A percentile compares a stretch with the other conserved stretches of the same genome.
These are phyloP conservation scores for Andrena cerasifolii DNA, from an alignment of 1,140 invertebrate species.

Conservation along the genomic window DNA sequence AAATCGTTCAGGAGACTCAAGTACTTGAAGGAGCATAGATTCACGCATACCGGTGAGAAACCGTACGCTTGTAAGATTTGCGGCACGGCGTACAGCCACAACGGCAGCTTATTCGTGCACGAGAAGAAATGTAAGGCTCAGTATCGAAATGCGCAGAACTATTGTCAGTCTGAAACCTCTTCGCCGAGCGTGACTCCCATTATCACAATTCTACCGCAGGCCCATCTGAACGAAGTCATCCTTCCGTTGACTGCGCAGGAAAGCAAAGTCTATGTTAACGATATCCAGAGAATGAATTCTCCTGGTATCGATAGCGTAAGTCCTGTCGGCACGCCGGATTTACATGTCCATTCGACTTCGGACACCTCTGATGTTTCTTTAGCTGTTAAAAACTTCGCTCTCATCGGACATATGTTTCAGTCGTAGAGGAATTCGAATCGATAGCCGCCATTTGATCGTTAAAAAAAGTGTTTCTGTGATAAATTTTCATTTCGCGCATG, in stretches of 20 bases:
- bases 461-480: slow-evolving; percentile 54
- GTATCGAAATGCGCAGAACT: slow-evolving; percentile 63
- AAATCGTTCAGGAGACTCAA: slow-evolving; percentile 83
- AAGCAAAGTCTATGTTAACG: slow-evolving; percentile 65
- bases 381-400: slow-evolving; percentile 65
- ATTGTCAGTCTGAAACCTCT: slow-evolving; percentile 53
- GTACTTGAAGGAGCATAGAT: slow-evolving; percentile 83
- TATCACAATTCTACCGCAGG: slow-evolving; percentile 56
- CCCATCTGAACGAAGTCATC: slow-evolving; percentile 54
- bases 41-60: slow-evolving; percentile 89
- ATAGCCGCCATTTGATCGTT: slow-evolving; percentile 3
- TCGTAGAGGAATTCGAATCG: slow-evolving; percentile 36
- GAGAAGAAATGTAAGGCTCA: slow-evolving; percentile 78
- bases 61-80: slow-evolving; percentile 89
- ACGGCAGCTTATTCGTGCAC: slow-evolving; percentile 77
- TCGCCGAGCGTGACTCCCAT: slow-evolving; percentile 55
- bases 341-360: slow-evolving; percentile 52
- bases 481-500: slow-evolving; percentile 19
- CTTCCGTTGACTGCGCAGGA: slow-evolving; percentile 49
- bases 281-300: slow-evolving; percentile 59
- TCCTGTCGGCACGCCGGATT: slow-evolving; percentile 40
- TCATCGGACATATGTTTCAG: slow-evolving; percentile 74
- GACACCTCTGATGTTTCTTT: slow-evolving; percentile 62
- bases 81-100: slow-evolving; percentile 81
- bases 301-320: slow-evolving; percentile 9